Base-by-base conservation (phyloP, 2,797 vertebrate species). In the Lacerta bilineata region DNA sequence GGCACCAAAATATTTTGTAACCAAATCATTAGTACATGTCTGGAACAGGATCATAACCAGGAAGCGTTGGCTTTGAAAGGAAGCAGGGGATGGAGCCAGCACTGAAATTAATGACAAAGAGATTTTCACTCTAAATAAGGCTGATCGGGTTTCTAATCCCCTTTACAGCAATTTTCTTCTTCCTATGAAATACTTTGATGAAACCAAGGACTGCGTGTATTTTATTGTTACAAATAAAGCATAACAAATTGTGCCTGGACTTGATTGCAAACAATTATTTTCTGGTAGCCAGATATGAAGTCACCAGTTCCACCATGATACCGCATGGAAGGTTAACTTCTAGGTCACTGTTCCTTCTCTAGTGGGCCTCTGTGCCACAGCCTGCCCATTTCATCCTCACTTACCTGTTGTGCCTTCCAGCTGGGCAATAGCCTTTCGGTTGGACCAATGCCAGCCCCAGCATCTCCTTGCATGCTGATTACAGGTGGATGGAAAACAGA, bases 61-160 rank as follows among this genome's bases (percentile, higher is more conserved):
- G 69, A 85, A 36, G 0, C 6, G 1, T 76, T 23, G 78, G 86
- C 80, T 85, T 50, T 36, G 33, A 41, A n/a, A 50, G 46, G 18
- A 8, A 36, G 50, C 5, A 80, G 43, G 25, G 1, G 3, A 0
- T 25, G 29, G 17, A 41, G 68, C 85, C 86, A 27, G 27, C 33
- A n/a, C 25, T 41, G 13, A 43, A 79, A 87, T 2, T 29, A 41
- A 23, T 1, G 71, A 20, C 39, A 81, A 78, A 64, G 79, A 85
- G 1, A 29, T 85, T 83, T 80, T 66, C 79, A 80, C 5, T 74
- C 69, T 61, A 59, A 72, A 87, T 33, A 87, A 87, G 39, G 55
- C 39, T 0, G 36, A 61, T 81, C 50, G 36, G 20, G 29, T 87
- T 87, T 75, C 86, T 64, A 87, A 82, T 81, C 3, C 59, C 20